Conservation (phyloP, 2,888 invertebrate species). For the Nineta flava region DNA sequence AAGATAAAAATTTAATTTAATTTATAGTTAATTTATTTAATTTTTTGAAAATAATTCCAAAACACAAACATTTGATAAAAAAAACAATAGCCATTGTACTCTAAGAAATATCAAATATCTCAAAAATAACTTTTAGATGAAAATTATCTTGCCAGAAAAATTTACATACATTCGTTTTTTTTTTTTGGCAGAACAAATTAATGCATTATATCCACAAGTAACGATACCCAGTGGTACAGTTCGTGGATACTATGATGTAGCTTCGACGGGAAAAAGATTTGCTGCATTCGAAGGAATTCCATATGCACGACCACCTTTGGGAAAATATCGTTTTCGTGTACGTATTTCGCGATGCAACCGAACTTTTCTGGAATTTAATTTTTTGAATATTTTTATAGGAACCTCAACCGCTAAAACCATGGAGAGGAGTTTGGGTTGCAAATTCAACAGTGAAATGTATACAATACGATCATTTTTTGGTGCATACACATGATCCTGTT, state of each 20-base stretch:
- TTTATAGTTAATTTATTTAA: no score
- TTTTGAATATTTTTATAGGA: conserved; percentile 24
- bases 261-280: conserved; percentile 22
- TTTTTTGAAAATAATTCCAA: no score
- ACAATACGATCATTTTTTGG: conserved; percentile 18
- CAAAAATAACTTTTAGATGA: neutral
- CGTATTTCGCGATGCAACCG: conserved; percentile 11
- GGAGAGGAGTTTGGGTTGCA: conserved; percentile 52
- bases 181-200: neutral
- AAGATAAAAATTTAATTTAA: no score
- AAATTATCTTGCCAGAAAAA: neutral
- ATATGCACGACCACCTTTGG: conserved; percentile 47
- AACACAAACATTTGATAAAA: no score
- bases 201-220: conserved; percentile 2
- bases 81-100: no score
- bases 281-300: conserved; percentile 49
- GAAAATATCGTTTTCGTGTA: conserved; percentile 40
- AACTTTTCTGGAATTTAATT: neutral
- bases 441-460: conserved; percentile 29
- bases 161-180: neutral
- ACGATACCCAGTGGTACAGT: conserved; percentile 3
- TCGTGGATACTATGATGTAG: conserved; percentile 2
- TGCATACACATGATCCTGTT: neutral
- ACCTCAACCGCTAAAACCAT: conserved; percentile 38
- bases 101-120: neutral